These are phyloP conservation scores for Tautogolabrus adspersus DNA, from an alignment of 2,113 vertebrate species.

Conservation along the genomic window DNA sequence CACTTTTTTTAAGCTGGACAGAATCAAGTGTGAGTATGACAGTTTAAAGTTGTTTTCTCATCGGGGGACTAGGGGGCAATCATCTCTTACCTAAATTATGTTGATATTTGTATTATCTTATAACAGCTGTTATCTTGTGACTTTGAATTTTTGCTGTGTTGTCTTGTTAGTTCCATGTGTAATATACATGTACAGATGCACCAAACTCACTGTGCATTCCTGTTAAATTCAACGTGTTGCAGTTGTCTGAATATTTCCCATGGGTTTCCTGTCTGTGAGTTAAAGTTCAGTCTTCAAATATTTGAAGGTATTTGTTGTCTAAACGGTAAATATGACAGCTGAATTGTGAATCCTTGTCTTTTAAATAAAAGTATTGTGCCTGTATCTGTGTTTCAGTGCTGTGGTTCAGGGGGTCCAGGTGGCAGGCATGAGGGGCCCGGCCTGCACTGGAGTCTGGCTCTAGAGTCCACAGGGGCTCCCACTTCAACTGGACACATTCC, in stretches of 20 bases:
- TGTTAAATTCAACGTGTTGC: too few species aligned
- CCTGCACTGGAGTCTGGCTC: constrained; percentile 82
- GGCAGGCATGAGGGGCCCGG: constrained; percentile 82
- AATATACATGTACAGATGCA: too few species aligned
- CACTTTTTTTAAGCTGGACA: neutral
- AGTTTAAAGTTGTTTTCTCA: too few species aligned
- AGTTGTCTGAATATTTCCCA: too few species aligned
- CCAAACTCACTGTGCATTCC: too few species aligned
- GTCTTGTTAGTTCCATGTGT: too few species aligned
- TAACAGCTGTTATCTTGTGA: neutral
- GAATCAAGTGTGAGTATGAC: neutral
- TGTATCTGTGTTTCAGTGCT: constrained; percentile 68
- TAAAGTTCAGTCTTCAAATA: too few species aligned
- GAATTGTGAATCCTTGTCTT: neutral
- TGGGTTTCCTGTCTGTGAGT: too few species aligned
- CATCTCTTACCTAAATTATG: too few species aligned
- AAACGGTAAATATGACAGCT: neutral
- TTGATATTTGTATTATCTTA: too few species aligned
- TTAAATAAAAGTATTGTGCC: constrained; percentile 15
- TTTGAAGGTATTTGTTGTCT: too few species aligned
- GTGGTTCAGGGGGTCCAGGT: constrained; percentile 81
- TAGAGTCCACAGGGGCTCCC: constrained; percentile 83
- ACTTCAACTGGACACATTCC: constrained; percentile 86
- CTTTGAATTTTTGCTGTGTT: neutral
- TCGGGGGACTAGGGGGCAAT: too few species aligned